phyloP scores from a whole-genome alignment of 2,888 invertebrate genomes.

The Dinocampus coccinellae region DNA sequence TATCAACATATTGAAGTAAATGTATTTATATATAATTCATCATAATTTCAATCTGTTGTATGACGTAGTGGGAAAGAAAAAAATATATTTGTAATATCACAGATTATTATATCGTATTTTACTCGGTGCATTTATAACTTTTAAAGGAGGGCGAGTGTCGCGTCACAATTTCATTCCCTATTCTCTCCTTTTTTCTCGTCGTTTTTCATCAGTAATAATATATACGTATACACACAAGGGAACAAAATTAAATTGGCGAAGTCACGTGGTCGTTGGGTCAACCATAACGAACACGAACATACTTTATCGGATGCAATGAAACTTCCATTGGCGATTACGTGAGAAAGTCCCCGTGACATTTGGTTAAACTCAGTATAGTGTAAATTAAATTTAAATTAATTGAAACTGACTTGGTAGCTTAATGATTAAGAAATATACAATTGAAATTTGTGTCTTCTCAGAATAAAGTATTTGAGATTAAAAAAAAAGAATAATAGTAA shows the following conservation, averaged over 20 bases:
- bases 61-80: not conserved
- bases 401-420: not conserved
- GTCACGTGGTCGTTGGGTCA: slow-evolving; percentile 28
- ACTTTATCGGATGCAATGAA: slow-evolving; percentile 30
- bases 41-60: not conserved
- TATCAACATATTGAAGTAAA: not conserved
- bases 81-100: not conserved
- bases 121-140: not conserved
- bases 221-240: not conserved
- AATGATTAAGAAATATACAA: too few species aligned
- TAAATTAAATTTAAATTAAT: not conserved
- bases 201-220: not conserved
- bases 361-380: not conserved
- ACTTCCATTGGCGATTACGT: slow-evolving; percentile 18
- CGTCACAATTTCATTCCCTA: not conserved
- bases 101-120: slow-evolving; percentile 5
- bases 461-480: not conserved
- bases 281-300: slow-evolving; percentile 32
- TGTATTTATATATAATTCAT: not conserved
- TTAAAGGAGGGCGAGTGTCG: not conserved
- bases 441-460: not conserved
- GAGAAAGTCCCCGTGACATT: slow-evolving; percentile 9
- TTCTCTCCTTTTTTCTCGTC: not conserved
- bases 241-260: slow-evolving; percentile 30
- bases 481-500: not conserved